Conservation (phyloP, 2,888 invertebrate genomes). For the Platycnemis pennipes region DNA sequence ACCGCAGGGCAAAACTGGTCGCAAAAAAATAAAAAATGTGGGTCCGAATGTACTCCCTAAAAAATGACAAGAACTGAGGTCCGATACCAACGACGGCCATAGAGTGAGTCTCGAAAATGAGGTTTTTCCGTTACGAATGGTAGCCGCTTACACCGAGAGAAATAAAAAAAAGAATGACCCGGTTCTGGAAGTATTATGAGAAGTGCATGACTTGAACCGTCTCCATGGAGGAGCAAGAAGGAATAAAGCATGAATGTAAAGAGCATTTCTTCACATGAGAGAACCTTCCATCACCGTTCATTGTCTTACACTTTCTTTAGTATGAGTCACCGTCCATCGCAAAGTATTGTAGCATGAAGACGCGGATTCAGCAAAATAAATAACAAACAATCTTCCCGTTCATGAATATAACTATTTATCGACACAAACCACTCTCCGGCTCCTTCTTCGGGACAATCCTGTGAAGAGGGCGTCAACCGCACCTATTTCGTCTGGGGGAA, state of each 20-base stretch:
- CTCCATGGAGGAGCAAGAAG: neutral
- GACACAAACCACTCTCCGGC: too few species aligned
- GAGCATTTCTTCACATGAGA: neutral
- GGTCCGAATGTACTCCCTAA: neutral
- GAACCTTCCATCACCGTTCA: neutral
- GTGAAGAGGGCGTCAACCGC: too few species aligned
- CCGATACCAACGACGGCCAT: neutral
- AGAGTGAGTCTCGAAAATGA: neutral
- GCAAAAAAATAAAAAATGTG: too few species aligned
- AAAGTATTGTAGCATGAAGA: too few species aligned
- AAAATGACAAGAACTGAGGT: neutral
- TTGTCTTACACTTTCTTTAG: neutral
- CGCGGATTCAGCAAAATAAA: too few species aligned
- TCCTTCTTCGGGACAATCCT: too few species aligned
- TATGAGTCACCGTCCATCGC: neutral
- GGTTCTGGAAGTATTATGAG: slow-evolving; percentile 4
- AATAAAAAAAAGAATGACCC: neutral
- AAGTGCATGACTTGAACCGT: neutral
- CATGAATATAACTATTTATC: too few species aligned
- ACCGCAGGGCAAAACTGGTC: too few species aligned
- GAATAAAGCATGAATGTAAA: neutral
- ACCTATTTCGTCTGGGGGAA: too few species aligned
- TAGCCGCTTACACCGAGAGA: neutral
- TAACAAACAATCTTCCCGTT: too few species aligned
- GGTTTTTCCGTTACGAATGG: neutral